A percentile compares a stretch with the other conserved stretches of the same genome.
Evolutionary conservation across 1,140 invertebrate genomes (phyloP).

Genomic region (Chymomyza costata): DNA sequence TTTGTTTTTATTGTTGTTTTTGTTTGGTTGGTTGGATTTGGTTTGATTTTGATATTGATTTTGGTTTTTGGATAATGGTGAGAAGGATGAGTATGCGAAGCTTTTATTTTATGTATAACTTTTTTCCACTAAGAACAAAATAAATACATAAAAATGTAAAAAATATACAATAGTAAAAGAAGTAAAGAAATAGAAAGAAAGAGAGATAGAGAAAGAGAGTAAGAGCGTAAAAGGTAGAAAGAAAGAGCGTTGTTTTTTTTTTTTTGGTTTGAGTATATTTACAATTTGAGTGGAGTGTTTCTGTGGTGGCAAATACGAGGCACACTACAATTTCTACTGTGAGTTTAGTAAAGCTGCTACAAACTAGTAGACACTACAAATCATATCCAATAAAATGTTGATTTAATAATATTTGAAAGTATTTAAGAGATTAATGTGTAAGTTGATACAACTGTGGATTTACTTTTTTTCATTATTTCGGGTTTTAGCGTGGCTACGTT

Average conservation of each 20-base stretch:
- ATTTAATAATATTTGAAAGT: no score
- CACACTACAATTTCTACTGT: constrained; percentile 62
- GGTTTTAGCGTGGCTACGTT: no score
- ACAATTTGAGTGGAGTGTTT: constrained; percentile 55
- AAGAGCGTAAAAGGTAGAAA: constrained; percentile 28
- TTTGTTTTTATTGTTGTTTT: constrained; percentile 11
- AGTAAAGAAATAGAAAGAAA: constrained; percentile 23
- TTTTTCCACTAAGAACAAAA: constrained; percentile 51
- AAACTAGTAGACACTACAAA: constrained; percentile 33
- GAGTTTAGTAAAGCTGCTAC: constrained; percentile 72
- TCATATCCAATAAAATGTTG: background rate
- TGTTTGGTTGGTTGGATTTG: constrained; percentile 14
- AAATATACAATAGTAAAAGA: constrained; percentile 46
- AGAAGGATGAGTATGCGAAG: constrained; percentile 70
- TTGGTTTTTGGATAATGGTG: constrained; percentile 27
- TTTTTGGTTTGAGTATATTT: constrained; percentile 60
- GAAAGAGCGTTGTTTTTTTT: constrained; percentile 4
- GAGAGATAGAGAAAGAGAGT: constrained; percentile 42
- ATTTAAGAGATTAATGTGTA: constrained; percentile 40
- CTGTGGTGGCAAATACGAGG: constrained; percentile 35
- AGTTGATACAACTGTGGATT: constrained; percentile 17
- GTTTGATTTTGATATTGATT: constrained; percentile 27
- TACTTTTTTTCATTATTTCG: background rate
- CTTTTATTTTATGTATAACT: constrained; percentile 54
- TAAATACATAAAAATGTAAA: constrained; percentile 48